These are phyloP conservation scores for Odobenus rosmarus DNA, from an alignment of 2,113 vertebrate genomes.

Conservation along the genomic window DNA sequence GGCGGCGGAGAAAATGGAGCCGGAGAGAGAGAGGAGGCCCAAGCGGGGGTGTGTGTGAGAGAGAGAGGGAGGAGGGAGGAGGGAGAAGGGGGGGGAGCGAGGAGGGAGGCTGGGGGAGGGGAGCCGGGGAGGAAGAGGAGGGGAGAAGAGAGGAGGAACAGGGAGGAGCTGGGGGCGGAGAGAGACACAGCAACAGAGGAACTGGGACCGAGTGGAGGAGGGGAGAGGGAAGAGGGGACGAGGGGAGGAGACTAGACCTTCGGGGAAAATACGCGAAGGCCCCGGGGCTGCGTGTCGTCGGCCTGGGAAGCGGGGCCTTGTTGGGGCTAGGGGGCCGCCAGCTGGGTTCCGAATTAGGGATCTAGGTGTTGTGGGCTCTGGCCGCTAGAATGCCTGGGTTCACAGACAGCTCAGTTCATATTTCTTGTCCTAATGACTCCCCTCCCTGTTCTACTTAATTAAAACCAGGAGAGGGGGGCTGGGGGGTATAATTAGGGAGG, in stretches of 20 bases:
- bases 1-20: slow-evolving; percentile 81
- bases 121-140: slow-evolving; percentile 51
- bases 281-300: not conserved
- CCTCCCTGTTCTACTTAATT: slow-evolving; percentile 80
- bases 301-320: not conserved
- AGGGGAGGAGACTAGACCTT: not conserved
- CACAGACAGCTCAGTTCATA: slow-evolving; percentile 61
- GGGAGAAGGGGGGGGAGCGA: slow-evolving; percentile 24
- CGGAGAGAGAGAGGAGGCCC: slow-evolving; percentile 76
- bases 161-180: slow-evolving; percentile 75
- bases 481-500: slow-evolving; percentile 76
- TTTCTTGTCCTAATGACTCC: slow-evolving; percentile 77
- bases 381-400: slow-evolving; percentile 51
- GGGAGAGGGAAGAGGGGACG: not conserved
- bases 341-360: not conserved
- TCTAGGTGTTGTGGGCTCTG: not conserved
- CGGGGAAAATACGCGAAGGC: not conserved
- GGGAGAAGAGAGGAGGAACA: slow-evolving; percentile 64
- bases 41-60: slow-evolving; percentile 76
- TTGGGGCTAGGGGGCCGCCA: no score
- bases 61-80: slow-evolving; percentile 39
- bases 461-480: slow-evolving; percentile 67
- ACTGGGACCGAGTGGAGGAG: slow-evolving; percentile 55
- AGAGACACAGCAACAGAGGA: slow-evolving; percentile 33
- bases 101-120: slow-evolving; percentile 50